Evolutionary conservation across 2,888 invertebrate genomes (phyloP), one percentile per base, ranked within the genome.

Genomic region (Ophion obscuratus): DNA sequence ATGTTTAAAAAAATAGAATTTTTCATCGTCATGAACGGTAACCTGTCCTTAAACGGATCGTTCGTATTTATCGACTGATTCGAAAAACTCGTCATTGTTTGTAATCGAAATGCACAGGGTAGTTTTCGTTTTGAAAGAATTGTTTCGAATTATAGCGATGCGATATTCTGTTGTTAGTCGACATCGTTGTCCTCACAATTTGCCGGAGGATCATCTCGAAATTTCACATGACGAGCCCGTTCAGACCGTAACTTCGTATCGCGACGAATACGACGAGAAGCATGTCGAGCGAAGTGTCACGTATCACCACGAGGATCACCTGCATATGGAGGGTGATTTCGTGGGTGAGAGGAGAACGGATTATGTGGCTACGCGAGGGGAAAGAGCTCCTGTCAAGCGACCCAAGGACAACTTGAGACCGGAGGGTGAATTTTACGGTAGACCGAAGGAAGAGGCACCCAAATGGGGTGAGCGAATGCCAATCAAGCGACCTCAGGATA

Each of bases 111-210:
- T 6, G 59, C 20, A 20, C 9, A 14, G 9, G 2, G 20, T 20
- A n/a, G 4, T 9, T 20, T 14, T 2, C n/a, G 59, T 17, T 20
- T 44, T 44, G 14, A 20, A 9, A 47, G 6, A 44, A 47, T 24
- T 9, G 70, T 40, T 24, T 68, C 24, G 27, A 36, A 47, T 76
- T 27, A 14, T 24, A 44, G 14, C 7, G 47, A 4, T 47, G 10
- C 31, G 68, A 82, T 75, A n/a, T 67, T 66, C 59, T 47, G 24
- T 85, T 95, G 95, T 1, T 94, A 98, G 98, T 93, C 97, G 97
- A 90, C 98, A 98, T 95, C 96, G 97, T 92, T 98, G 98, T 94
- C 96, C 97, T 89, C 97, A 97, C 94, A 96, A 96, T 92, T 89
- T 92, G 2, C 91, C 92, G 11, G 91, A 92, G 79, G 94, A 94